A percentile compares a stretch with the other conserved stretches of the same genome.
phyloP scores from a whole-genome alignment of 2,888 invertebrate species.

The Tipula helvola region DNA sequence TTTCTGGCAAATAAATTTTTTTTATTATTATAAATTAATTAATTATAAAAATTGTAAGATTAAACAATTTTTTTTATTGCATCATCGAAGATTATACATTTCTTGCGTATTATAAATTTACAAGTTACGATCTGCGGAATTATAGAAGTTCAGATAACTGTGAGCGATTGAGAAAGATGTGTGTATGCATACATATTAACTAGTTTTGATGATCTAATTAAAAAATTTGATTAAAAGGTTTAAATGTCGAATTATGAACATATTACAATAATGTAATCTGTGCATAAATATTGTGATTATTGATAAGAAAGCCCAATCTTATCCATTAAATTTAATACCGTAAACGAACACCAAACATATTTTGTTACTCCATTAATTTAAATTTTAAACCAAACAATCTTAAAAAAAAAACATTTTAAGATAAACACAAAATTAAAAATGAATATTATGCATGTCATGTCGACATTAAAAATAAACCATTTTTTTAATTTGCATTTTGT shows the following conservation, averaged over 20 bases:
- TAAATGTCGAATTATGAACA: neutral
- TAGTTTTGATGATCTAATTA: neutral
- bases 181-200: neutral
- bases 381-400: neutral
- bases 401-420: neutral
- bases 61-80: neutral
- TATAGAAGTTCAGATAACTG: neutral
- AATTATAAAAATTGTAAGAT: neutral
- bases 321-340: neutral
- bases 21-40: neutral
- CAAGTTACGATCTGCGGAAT: neutral
- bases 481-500: neutral
- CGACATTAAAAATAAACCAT: neutral
- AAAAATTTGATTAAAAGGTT: neutral
- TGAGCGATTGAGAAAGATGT: neutral
- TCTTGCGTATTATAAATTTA: neutral
- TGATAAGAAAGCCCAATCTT: neutral
- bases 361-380: neutral
- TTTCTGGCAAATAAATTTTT: neutral
- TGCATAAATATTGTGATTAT: neutral
- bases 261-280: neutral
- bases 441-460: neutral
- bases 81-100: neutral
- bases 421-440: neutral
- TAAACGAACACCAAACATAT: neutral